Conservation (phyloP, 2,888 invertebrate species). For the Microctonus hyperodae region DNA sequence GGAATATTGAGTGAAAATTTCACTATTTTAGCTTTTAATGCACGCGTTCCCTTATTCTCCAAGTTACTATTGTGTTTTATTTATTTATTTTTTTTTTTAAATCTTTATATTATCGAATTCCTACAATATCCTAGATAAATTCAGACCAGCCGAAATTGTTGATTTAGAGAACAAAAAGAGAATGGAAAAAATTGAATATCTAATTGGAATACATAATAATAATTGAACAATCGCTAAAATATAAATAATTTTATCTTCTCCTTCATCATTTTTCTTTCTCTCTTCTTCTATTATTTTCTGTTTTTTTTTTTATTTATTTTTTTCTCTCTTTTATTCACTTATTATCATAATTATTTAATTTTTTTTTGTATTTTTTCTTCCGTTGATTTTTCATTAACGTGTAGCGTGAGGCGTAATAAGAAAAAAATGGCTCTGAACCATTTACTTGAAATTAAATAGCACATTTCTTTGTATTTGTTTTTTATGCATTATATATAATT, state of each 20-base stretch:
- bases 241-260: conserved; percentile 54
- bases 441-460: conserved; percentile 50
- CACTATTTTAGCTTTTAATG: neutral
- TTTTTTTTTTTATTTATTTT: conserved; percentile 30
- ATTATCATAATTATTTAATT: conserved; percentile 12
- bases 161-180: conserved; percentile 44
- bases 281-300: conserved; percentile 12
- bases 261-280: conserved; percentile 18
- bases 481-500: conserved; percentile 42
- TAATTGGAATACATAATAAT: conserved; percentile 51
- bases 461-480: conserved; percentile 41
- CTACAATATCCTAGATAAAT: conserved; percentile 57
- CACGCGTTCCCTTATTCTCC: neutral
- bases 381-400: conserved; percentile 15
- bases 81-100: conserved; percentile 30
- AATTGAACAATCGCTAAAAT: conserved; percentile 54
- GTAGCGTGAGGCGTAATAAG: conserved; percentile 16
- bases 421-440: conserved; percentile 12
- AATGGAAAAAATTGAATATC: conserved; percentile 45
- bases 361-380: conserved; percentile 12
- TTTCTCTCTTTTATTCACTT: conserved; percentile 24
- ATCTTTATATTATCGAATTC: conserved; percentile 40
- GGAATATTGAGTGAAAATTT: conserved; percentile 1
- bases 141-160: conserved; percentile 62
- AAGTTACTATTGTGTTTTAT: conserved; percentile 14